A percentile compares a stretch with the other conserved stretches of the same genome.
phyloP scores from a whole-genome alignment of 2,113 vertebrate genomes.

The Orientallactaga bullata region DNA sequence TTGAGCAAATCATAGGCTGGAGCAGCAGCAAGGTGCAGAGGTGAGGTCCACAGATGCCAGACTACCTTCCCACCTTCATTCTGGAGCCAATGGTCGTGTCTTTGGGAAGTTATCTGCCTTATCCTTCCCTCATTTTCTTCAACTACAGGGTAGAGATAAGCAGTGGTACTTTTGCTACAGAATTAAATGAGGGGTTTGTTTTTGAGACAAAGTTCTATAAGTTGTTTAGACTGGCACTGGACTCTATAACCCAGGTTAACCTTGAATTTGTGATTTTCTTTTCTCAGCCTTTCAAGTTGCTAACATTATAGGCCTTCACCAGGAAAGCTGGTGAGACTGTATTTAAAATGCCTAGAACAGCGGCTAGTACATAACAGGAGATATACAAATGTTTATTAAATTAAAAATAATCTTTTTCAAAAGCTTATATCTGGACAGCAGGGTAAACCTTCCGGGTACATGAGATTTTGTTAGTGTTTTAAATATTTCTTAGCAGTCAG shows the following conservation, averaged over 20 bases:
- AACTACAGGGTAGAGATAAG: not conserved
- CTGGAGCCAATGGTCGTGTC: not conserved
- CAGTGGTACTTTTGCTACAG: not conserved
- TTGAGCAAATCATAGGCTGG: not conserved
- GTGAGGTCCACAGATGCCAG: rapidly evolving
- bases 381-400: not conserved
- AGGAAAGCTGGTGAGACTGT: not conserved
- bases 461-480: slow-evolving; percentile 1
- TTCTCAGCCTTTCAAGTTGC: not conserved
- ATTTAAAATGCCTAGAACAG: slow-evolving; percentile 20
- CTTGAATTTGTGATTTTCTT: not conserved
- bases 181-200: not conserved
- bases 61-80: not conserved
- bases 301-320: not conserved
- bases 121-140: not conserved
- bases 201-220: not conserved
- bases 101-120: not conserved
- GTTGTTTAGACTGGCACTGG: not conserved
- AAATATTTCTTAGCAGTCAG: not conserved
- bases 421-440: not conserved
- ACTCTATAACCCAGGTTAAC: too few relatives aligned
- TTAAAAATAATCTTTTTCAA: not conserved
- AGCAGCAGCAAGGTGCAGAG: not conserved
- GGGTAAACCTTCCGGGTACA: not conserved
- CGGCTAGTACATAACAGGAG: not conserved